Evolutionary conservation across 2,888 invertebrate species (phyloP).

Genomic region (Eumacrocentrus americanus): DNA sequence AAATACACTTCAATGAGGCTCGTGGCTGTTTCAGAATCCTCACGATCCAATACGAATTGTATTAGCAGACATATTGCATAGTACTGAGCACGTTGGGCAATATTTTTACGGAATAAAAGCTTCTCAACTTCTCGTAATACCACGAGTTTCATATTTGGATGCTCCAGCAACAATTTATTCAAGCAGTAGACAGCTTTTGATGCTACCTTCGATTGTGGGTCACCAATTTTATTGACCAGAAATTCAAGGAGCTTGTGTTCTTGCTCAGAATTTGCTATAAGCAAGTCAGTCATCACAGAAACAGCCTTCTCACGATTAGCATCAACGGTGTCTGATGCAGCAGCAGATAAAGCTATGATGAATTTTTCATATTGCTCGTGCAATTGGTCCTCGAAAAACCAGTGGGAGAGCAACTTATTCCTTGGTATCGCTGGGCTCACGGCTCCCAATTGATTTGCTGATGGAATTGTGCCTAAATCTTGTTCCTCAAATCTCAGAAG

Average conservation of each 20-base stretch:
- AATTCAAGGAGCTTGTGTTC: constrained; percentile 81
- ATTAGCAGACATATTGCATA: constrained; percentile 92
- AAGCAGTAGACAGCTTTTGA: constrained; percentile 87
- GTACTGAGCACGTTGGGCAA: constrained; percentile 85
- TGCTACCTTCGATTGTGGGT: constrained; percentile 86
- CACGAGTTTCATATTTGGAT: constrained; percentile 90
- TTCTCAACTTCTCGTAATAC: constrained; percentile 89
- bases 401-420: constrained; percentile 73
- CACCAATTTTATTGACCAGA: constrained; percentile 94
- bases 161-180: constrained; percentile 79
- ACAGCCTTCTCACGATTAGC: constrained; percentile 82
- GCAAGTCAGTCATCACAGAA: constrained; percentile 73
- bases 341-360: constrained; percentile 73
- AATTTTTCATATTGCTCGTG: constrained; percentile 80
- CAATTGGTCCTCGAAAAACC: constrained; percentile 90
- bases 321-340: constrained; percentile 80
- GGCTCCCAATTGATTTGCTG: constrained; percentile 58
- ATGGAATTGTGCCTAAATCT: constrained; percentile 66
- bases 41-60: constrained; percentile 78
- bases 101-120: constrained; percentile 86
- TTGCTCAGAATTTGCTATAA: constrained; percentile 82
- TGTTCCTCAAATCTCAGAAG: constrained; percentile 72
- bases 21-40: constrained; percentile 78
- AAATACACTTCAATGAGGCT: constrained; percentile 91
- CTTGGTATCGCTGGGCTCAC: constrained; percentile 62